These are phyloP conservation scores for Apodemia mormo DNA, from an alignment of 2,888 invertebrate species.

Conservation along the genomic window DNA sequence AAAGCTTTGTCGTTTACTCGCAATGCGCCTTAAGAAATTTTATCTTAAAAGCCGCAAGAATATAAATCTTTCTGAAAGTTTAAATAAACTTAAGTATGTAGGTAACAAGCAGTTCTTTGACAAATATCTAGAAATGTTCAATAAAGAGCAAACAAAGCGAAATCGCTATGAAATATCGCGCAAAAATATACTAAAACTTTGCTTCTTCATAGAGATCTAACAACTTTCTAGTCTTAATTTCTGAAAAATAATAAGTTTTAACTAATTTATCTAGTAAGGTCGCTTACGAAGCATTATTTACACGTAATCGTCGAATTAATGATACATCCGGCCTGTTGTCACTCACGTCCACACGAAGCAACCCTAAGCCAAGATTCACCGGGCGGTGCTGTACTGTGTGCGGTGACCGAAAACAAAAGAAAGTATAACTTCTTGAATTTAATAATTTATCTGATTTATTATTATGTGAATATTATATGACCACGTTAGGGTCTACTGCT, in stretches of 20 bases:
- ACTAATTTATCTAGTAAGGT: too few species aligned
- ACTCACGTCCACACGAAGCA: too few species aligned
- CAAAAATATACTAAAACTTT: background rate
- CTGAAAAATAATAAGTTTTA: background rate
- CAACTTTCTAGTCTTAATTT: background rate
- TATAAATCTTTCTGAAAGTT: background rate
- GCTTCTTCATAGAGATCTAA: background rate
- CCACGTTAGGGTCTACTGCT: too few species aligned
- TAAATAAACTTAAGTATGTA: background rate
- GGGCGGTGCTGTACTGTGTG: too few species aligned
- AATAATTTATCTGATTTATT: too few species aligned
- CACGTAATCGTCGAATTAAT: too few species aligned
- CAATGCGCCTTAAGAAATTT: conserved; percentile 5
- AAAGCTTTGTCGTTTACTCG: background rate
- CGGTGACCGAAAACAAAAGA: too few species aligned
- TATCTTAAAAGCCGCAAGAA: conserved; percentile 1
- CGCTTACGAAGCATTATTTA: too few species aligned
- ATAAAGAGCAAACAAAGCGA: background rate
- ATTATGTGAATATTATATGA: too few species aligned
- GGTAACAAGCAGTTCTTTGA: background rate
- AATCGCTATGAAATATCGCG: background rate
- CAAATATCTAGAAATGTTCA: background rate
- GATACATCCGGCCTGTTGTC: too few species aligned
- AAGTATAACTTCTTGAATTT: too few species aligned
- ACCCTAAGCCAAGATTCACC: too few species aligned